Evolutionary conservation across 2,888 invertebrate species (phyloP), one percentile per base, ranked within the genome.

Genomic region (Tenthredo livida): DNA sequence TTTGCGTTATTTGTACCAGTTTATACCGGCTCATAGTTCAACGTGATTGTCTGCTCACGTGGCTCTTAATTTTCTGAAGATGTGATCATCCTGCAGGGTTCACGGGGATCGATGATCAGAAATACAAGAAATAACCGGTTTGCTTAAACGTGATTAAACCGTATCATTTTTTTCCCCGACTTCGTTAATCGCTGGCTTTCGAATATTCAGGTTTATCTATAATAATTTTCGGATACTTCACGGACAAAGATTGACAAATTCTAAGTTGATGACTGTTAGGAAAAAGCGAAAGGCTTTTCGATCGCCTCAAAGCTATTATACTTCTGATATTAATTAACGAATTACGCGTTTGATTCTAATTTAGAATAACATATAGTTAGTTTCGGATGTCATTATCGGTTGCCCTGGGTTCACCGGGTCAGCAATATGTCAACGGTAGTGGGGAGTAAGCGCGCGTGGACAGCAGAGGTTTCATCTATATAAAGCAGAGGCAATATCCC

Each of bases 381-480:
- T 61, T 80, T 80, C 40, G 61, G 80, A 80, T 80, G 40, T 80
- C 58, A 21, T 80, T 80, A 80, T 80, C 80, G 50, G 61, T 40
- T 40, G 37, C 15, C 80, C 61, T 58, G 80, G 50, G 80, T 80
- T 80, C 80, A 58, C 29, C 37, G 40, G 58, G 80, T 80, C 40
- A 80, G 15, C 17, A 21, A n/a, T 17, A 33, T 40, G 40, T 29
- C 17, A 17, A 40, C 15, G 5, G 61, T 37, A 61, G 80, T 61
- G 80, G 80, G 78, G 80, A 61, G 12, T 17, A 17, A 25, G 80
- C 40, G 61, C 58, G 80, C 80, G 80, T 80, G 80, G 80, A 80
- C 61, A 61, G 33, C 61, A 80, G 21, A 40, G 33, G 37, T 43
- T 40, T 61, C 58, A 80, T 40, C 61, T 80, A 80, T 80, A 80